Conservation (phyloP, 1,140 invertebrate species). For the Drosophila ambigua region DNA sequence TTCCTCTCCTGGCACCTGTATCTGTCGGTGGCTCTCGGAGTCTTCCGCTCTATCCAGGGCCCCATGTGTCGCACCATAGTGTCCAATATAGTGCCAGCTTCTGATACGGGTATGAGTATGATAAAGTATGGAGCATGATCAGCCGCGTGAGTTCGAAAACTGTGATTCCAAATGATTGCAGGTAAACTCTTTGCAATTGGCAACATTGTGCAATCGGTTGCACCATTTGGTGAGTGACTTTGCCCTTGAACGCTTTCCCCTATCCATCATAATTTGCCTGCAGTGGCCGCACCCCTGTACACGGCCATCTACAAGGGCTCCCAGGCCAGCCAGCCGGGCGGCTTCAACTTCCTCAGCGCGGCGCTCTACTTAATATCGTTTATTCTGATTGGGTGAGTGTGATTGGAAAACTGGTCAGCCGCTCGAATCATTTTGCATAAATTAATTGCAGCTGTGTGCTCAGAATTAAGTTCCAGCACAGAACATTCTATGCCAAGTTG, state of each 20-base stretch:
- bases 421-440: constrained; percentile 10
- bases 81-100: constrained; percentile 87
- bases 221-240: constrained; percentile 80
- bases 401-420: neutral
- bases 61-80: constrained; percentile 87
- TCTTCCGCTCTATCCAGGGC: constrained; percentile 85
- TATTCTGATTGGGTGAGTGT: constrained; percentile 84
- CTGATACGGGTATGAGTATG: constrained; percentile 86
- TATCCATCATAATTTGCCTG: constrained; percentile 4
- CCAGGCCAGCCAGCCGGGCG: constrained; percentile 84
- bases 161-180: constrained; percentile 38
- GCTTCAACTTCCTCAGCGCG: constrained; percentile 85
- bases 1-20: constrained; percentile 88
- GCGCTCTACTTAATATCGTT: constrained; percentile 79
- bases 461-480: constrained; percentile 65
- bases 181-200: constrained; percentile 87
- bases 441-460: constrained; percentile 61
- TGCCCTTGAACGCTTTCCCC: neutral
- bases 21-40: constrained; percentile 82
- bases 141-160: too few relatives aligned
- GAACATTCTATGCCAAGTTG: constrained; percentile 61
- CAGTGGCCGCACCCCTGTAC: constrained; percentile 86
- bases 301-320: constrained; percentile 86
- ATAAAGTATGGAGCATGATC: too few relatives aligned
- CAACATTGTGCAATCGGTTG: constrained; percentile 86